Evolutionary conservation across 2,888 invertebrate species (phyloP).

Genomic region (Cacoxenus indagator): DNA sequence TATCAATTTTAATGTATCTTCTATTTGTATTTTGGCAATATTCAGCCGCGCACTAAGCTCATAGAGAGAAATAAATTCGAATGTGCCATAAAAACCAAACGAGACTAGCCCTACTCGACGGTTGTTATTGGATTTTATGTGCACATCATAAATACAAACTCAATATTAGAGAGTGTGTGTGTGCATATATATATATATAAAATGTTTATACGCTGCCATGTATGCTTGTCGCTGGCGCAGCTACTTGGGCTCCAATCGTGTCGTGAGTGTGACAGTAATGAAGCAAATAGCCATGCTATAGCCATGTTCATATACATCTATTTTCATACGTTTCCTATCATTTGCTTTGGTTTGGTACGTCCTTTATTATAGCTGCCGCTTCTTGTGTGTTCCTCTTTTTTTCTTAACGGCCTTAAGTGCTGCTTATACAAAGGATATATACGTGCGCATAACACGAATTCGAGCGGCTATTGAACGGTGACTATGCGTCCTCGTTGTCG

Average conservation of each 20-base stretch:
- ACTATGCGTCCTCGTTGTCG: not conserved
- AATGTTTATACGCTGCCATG: not conserved
- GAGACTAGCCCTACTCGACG: constrained; percentile 47
- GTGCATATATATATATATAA: not conserved
- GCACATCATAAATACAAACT: constrained; percentile 59
- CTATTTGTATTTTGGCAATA: constrained; percentile 37
- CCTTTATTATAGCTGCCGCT: not conserved
- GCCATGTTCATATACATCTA: not conserved
- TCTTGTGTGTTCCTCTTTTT: constrained; percentile 22
- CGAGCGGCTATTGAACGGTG: constrained; percentile 8
- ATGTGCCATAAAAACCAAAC: constrained; percentile 45
- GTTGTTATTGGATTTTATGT: constrained; percentile 59
- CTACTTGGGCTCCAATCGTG: not conserved
- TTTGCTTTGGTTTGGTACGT: not conserved
- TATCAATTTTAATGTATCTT: constrained; percentile 56
- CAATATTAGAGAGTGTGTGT: constrained; percentile 47
- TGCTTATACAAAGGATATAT: constrained; percentile 59
- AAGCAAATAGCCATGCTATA: not conserved
- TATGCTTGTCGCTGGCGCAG: not conserved
- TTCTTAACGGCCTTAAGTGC: constrained; percentile 58
- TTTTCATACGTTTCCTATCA: not conserved
- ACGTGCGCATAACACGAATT: constrained; percentile 44
- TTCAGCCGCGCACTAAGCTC: constrained; percentile 15
- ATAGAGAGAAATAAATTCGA: constrained; percentile 47
- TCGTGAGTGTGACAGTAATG: not conserved